Base-by-base conservation (phyloP, 2,797 vertebrate species). In the Hoplostethus atlanticus region DNA sequence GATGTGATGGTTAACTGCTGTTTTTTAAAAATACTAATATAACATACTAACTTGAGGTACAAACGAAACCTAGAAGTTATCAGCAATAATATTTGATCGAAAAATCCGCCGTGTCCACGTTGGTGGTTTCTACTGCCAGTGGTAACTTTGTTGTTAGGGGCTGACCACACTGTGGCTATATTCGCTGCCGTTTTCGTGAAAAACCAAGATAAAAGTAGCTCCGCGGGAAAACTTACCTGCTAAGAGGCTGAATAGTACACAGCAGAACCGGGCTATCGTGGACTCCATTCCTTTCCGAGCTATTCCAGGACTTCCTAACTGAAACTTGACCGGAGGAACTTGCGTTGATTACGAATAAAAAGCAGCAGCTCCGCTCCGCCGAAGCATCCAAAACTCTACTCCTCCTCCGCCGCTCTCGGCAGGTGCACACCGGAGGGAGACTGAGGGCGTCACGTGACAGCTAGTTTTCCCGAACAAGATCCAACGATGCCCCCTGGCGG, bases 341-440 rank as follows among this genome's bases (percentile, higher is more conserved):
- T 90, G 28, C 56, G 70, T 15, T 47, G 79, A 52, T 57, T 68
- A 30, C 50, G 71, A 76, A 67, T 9, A 65, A 70, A 69, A 61
- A 13, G 71, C 73, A 21, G 68, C 70, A 46, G 77, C 51, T 10
- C 70, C 30, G 69, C 76, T 81, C 79, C 54, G 64, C 68, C 36
- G 47, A 81, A 85, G 88, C 89, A 93, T 93, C 92, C 88, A 25
- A 89, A 85, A 89, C 84, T 92, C 85, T 68, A 12, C 85, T 85
- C 51, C 85, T 66, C 79, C 83, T 76, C 60, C 80, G 80, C 62
- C 57, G 65, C 85, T 70, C 86, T 85, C 84, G 92, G 94, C 94
- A 95, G 94, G 94, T 95, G 95, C 92, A 94, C 88, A 70, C 70
- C 60, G 75, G 84, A 88, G 88, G 85, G 79, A 82, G 81, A 89